Base-by-base conservation (phyloP, 1,140 invertebrate species). In the Hyles euphorbiae region DNA sequence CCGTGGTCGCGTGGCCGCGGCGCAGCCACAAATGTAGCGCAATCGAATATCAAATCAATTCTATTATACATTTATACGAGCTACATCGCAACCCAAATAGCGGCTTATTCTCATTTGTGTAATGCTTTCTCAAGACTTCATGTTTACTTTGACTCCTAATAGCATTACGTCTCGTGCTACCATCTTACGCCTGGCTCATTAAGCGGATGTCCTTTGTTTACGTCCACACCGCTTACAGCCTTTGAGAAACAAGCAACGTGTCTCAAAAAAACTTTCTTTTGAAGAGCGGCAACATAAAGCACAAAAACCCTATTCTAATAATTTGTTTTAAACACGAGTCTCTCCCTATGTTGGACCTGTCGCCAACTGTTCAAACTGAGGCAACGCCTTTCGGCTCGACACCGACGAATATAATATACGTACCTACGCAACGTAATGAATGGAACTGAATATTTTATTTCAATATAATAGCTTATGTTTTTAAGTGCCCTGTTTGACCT, bases 381-480 rank as follows among this genome's bases (percentile, higher is more conserved):
- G 76, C 70, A 75, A 74, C 76, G 71, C 73, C 78, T 84, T 83
- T 84, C 75, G 77, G 70, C 74, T 58, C 72, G 72, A 74, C 70
- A 76, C 63, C 72, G 61, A 59, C 64, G 65, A 76, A 76, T 70
- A 75, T 79, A 81, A 78, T 73, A 54, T 76, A 71, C 66, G 67
- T 72, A 72, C 65, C 65, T 65, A 71, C 75, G 63, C 66, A 70
- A 67, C 6, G 73, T 73, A 74, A 78, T 87, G 82, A 87, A 87
- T 87, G 79, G 81, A 72, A 72, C 68, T 70, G 82, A 85, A 87
- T 87, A 87, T 83, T 87, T 87, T 87, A 85, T 87, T 87, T 81
- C 75, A 74, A 72, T 65, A 58, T 68, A 71, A 71, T 67, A 63
- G 56, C 60, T 73, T 74, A 57, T 84, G 75, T 84, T 84, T 82